Evolutionary conservation across 1,140 invertebrate genomes (phyloP).

Genomic region (Nebria ingens): DNA sequence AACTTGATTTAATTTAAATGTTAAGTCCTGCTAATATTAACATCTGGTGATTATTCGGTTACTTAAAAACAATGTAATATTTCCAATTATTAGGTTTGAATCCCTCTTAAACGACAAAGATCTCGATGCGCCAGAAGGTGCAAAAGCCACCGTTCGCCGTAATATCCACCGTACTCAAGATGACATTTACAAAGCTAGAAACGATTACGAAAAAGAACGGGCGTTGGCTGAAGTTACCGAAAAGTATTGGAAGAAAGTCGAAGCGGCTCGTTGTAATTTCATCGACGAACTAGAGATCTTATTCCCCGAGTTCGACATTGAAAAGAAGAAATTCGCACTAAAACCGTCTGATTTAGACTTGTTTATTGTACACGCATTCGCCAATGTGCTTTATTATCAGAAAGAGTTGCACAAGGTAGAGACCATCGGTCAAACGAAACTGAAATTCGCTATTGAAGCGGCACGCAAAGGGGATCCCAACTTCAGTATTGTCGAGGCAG

Average conservation of each 20-base stretch:
- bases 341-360: constrained; percentile 54
- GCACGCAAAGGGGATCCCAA: constrained; percentile 35
- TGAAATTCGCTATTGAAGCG: constrained; percentile 50
- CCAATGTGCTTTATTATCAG: constrained; percentile 54
- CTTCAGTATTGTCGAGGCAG: constrained; percentile 33
- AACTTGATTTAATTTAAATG: constrained; percentile 7
- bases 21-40: constrained; percentile 20
- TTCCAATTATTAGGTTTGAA: constrained; percentile 1
- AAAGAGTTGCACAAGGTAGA: constrained; percentile 59
- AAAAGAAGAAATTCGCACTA: constrained; percentile 51
- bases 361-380: constrained; percentile 54
- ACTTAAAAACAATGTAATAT: neutral
- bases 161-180: constrained; percentile 52
- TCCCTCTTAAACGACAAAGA: constrained; percentile 37
- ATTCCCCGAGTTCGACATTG: constrained; percentile 57
- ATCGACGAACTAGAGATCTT: constrained; percentile 60
- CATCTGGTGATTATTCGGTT: neutral
- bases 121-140: constrained; percentile 36
- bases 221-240: constrained; percentile 48
- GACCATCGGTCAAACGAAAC: constrained; percentile 48
- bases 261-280: constrained; percentile 56
- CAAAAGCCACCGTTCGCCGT: constrained; percentile 36
- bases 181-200: constrained; percentile 47
- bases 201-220: constrained; percentile 43
- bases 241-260: constrained; percentile 60